phyloP scores from a whole-genome alignment of 2,888 invertebrate genomes.

The Limnephilus lunatus region DNA sequence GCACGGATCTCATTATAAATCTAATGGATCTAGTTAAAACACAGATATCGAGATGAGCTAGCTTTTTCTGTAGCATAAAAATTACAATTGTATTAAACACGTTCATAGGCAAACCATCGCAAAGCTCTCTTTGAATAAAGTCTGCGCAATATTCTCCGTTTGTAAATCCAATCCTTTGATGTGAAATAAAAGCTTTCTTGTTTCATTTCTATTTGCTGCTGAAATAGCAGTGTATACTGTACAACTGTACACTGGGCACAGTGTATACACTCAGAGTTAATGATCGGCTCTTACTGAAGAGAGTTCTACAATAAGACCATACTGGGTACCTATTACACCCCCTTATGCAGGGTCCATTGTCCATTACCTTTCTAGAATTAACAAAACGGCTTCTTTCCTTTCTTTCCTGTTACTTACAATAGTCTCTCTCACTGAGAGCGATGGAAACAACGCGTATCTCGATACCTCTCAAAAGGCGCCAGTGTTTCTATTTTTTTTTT shows the following conservation, averaged over 20 bases:
- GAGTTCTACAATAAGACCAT: neutral
- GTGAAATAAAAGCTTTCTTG: neutral
- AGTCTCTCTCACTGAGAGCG: neutral
- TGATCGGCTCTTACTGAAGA: neutral
- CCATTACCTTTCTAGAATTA: neutral
- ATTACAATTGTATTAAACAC: neutral
- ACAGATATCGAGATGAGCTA: neutral
- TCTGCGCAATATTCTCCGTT: neutral
- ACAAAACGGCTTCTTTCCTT: neutral
- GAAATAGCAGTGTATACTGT: neutral
- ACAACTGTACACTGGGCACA: neutral
- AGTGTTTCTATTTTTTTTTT: neutral
- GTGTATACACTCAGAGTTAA: constrained; percentile 2
- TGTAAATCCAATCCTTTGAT: neutral
- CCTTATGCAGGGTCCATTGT: neutral
- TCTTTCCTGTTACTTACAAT: neutral
- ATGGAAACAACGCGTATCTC: neutral
- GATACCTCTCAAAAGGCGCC: neutral
- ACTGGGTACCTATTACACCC: neutral
- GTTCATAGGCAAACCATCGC: neutral
- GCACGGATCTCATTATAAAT: no score
- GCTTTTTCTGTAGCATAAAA: neutral
- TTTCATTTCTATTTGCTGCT: neutral
- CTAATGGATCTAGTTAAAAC: no score
- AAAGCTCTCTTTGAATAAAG: neutral